Conservation (phyloP, 2,113 vertebrate species). For the Verasper variegatus region DNA sequence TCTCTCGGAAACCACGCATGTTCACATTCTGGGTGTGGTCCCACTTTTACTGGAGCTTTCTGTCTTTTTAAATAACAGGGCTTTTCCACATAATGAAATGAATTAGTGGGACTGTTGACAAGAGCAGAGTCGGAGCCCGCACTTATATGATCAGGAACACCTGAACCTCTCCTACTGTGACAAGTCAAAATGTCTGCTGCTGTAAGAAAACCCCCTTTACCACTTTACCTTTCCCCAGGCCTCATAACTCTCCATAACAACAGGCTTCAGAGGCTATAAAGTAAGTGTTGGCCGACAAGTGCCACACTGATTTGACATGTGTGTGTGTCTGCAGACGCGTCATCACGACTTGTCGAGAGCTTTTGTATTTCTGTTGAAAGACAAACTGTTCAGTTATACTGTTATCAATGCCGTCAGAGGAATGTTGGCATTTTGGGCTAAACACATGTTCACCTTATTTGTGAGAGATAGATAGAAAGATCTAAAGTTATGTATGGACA, state of each 20-base stretch:
- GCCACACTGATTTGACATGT: constrained; percentile 17
- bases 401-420: no score
- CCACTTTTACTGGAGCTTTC: constrained; percentile 14
- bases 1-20: background rate
- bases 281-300: constrained; percentile 33
- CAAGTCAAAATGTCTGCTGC: background rate
- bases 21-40: constrained; percentile 37
- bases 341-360: background rate
- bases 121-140: background rate
- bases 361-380: background rate
- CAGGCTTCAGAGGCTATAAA: constrained; percentile 46
- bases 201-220: background rate
- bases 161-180: background rate
- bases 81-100: background rate
- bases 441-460: no score
- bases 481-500: no score
- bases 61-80: constrained; percentile 13
- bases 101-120: background rate
- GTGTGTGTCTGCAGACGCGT: no score
- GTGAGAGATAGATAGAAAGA: no score
- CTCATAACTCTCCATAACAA: constrained; percentile 50
- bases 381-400: background rate
- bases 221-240: constrained; percentile 19
- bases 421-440: no score
- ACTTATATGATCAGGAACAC: background rate